Conservation (phyloP, 2,113 vertebrate genomes). For the Pachyramphus minor region DNA sequence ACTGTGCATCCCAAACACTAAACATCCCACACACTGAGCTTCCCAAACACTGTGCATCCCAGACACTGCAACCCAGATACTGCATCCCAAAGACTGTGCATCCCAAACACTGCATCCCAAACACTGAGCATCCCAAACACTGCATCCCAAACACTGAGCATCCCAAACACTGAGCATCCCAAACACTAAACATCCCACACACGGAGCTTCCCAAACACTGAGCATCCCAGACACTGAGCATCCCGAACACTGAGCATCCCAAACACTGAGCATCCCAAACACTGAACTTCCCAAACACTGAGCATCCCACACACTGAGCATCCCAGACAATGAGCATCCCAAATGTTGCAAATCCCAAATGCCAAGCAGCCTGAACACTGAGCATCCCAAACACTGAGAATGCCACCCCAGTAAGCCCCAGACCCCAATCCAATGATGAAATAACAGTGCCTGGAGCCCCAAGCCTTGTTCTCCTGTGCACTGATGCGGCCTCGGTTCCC, state of each 20-base stretch:
- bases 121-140: rapidly evolving
- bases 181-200: rapidly evolving
- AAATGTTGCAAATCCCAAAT: background rate
- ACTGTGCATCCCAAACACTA: background rate
- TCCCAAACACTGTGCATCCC: rapidly evolving
- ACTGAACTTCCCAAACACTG: rapidly evolving
- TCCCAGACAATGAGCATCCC: background rate
- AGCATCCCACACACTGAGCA: background rate
- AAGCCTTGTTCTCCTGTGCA: rapidly evolving
- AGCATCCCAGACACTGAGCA: background rate
- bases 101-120: background rate
- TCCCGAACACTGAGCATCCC: too few species aligned
- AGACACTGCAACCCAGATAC: background rate
- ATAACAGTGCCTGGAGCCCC: background rate
- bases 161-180: rapidly evolving
- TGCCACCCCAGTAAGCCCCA: background rate
- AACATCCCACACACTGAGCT: background rate
- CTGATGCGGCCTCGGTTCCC: background rate
- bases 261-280: rapidly evolving
- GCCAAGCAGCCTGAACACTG: rapidly evolving
- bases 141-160: background rate
- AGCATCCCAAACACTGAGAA: background rate
- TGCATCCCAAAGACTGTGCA: rapidly evolving
- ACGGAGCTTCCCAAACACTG: rapidly evolving
- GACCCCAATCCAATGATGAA: rapidly evolving